Base-by-base conservation (phyloP, 1,140 invertebrate species). In the Radopholus similis region DNA sequence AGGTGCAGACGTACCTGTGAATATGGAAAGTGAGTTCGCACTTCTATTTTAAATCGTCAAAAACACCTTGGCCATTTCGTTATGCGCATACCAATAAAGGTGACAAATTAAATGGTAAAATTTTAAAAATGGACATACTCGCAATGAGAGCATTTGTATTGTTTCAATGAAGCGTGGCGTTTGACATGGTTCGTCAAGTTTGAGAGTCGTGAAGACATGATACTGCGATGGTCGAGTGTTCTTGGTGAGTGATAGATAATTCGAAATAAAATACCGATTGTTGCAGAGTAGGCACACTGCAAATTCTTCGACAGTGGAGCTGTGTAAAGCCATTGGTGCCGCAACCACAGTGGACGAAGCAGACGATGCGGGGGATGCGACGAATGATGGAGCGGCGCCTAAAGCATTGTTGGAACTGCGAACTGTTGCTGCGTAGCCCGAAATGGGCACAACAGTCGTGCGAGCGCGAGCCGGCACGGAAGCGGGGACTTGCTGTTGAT, bases 161-260 rank as follows among this genome's bases (percentile, higher is more conserved):
- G 66, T 26, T 68, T 68, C 40, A 69, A n/a, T n/a, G 66, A 34
- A n/a, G 66, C 66, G 21, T 68, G 66, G 21, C 66, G 66, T 6
- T 59, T 34, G 15, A 68, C 66, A 30, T 68, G 66, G 30, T 68
- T 68, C n/a, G 34, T 53, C 40, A 66, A 18, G 51, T 68, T 68
- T 26, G 30, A 35, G 2, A 59, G 56, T 21, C 56, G 56, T 28
- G 56, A 40, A 2, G 56, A 59, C 40, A 38, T 59, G 15, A 51
- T 51, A 28, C n/a, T n/a, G n/a, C n/a, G n/a, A n/a, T n/a, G n/a
- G n/a, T n/a, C n/a, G n/a, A n/a, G n/a, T n/a, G n/a, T n/a, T n/a
- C n/a, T n/a, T n/a, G n/a, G n/a, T n/a, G n/a, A n/a, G n/a, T n/a
- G n/a, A n/a, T n/a, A n/a, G n/a, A n/a, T n/a, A n/a, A n/a, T n/a